Conservation (phyloP, 2,888 invertebrate species). For the Lordiphosa fenestrarum region DNA sequence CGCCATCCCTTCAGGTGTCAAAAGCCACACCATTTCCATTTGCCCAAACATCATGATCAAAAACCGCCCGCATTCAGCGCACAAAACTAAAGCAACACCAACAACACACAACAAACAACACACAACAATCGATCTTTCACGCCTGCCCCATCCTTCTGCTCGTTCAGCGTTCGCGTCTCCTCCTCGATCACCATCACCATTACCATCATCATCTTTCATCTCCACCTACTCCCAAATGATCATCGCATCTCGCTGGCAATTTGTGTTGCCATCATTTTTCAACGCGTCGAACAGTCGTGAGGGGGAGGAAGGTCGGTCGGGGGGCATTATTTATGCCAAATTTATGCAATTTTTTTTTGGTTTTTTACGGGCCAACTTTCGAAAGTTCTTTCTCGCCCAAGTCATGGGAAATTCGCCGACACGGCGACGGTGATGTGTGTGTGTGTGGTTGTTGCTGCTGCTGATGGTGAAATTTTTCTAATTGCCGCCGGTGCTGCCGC, state of each 20-base stretch:
- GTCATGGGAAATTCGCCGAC: conserved; percentile 61
- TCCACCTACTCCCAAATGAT: conserved; percentile 9
- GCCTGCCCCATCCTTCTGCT: conserved; percentile 12
- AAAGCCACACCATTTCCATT: conserved; percentile 1
- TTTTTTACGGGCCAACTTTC: conserved; percentile 44
- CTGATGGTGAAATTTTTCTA: conserved; percentile 20
- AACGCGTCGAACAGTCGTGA: conserved; percentile 28
- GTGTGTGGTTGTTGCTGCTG: conserved; percentile 8
- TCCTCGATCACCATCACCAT: background rate
- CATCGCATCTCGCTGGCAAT: conserved; percentile 23
- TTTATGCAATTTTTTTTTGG: conserved; percentile 52
- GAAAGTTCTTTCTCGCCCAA: conserved; percentile 49
- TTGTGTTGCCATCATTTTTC: conserved; percentile 36
- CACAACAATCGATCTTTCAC: conserved; percentile 33
- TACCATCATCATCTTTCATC: too few relatives aligned
- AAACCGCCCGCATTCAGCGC: conserved; percentile 14
- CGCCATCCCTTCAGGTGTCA: background rate
- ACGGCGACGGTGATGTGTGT: conserved; percentile 24
- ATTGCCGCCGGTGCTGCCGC: conserved; percentile 13
- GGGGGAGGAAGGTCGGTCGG: conserved; percentile 23
- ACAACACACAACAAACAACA: conserved; percentile 5
- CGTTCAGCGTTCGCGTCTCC: background rate
- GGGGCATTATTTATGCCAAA: conserved; percentile 55
- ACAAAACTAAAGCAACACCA: background rate
- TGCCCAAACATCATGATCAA: conserved; percentile 1